A percentile compares a stretch with the other conserved stretches of the same genome.
Evolutionary conservation across 2,888 invertebrate genomes (phyloP).

Genomic region (Spisula subtruncata): DNA sequence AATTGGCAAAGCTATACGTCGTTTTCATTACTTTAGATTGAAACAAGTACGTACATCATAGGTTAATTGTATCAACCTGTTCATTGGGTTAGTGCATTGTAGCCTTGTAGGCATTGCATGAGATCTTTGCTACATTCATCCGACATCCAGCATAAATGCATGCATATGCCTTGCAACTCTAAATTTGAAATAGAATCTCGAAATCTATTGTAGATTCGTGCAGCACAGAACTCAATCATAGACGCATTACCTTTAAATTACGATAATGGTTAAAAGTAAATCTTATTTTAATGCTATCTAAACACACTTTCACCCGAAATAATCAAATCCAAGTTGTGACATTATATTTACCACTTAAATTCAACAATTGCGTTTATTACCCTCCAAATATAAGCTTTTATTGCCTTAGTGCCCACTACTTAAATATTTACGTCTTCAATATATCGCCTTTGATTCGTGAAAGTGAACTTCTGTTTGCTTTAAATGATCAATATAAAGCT

Average conservation of each 20-base stretch:
- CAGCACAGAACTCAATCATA: neutral
- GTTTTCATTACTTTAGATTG: too few species aligned
- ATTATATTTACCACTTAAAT: neutral
- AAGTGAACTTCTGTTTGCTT: neutral
- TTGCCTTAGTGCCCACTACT: neutral
- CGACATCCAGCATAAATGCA: too few species aligned
- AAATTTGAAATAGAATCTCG: too few species aligned
- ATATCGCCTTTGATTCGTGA: neutral
- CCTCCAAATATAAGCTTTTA: constrained; percentile 2
- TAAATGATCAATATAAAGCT: neutral
- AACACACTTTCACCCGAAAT: neutral
- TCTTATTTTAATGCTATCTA: neutral
- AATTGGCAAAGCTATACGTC: neutral
- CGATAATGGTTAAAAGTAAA: neutral
- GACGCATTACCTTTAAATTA: neutral
- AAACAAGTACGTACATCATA: too few species aligned
- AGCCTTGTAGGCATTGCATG: too few species aligned
- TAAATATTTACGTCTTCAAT: neutral
- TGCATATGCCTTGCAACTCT: too few species aligned
- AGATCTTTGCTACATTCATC: too few species aligned
- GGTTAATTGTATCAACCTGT: too few species aligned
- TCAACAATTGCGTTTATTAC: neutral
- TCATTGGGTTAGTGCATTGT: too few species aligned
- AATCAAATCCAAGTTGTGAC: neutral
- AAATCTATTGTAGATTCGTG: neutral